Conservation (phyloP, 2,113 vertebrate species). For the Scolopax mira region DNA sequence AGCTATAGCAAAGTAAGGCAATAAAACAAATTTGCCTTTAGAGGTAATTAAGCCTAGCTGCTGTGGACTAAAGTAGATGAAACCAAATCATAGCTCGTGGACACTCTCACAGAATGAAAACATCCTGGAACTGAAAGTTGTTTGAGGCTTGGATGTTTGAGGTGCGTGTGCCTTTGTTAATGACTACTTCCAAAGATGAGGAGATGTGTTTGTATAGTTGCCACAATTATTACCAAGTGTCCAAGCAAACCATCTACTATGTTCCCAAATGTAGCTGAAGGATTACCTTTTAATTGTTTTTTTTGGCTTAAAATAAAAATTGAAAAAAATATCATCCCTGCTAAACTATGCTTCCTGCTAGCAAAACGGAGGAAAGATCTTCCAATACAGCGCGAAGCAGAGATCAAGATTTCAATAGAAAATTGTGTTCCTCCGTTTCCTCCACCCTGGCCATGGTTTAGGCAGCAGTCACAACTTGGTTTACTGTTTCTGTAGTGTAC, state of each 20-base stretch:
- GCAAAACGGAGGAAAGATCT: background rate
- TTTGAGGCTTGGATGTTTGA: background rate
- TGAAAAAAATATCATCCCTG: background rate
- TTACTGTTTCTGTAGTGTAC: background rate
- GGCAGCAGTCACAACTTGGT: background rate
- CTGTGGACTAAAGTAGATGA: background rate
- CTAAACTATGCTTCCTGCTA: background rate
- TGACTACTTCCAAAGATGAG: background rate
- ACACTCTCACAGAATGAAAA: background rate
- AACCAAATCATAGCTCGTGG: background rate
- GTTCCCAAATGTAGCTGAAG: background rate
- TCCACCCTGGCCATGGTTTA: background rate
- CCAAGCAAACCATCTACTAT: background rate
- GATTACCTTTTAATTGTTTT: background rate
- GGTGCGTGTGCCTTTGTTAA: background rate
- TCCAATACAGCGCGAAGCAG: background rate
- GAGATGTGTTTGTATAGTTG: background rate
- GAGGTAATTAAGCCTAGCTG: background rate
- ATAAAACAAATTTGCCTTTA: background rate
- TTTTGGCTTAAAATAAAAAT: background rate
- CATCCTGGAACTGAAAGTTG: background rate
- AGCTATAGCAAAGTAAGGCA: background rate
- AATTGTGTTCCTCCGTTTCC: background rate
- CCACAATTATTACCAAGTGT: background rate
- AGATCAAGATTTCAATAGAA: background rate